A percentile compares a stretch with the other conserved stretches of the same genome.
Evolutionary conservation across 2,888 invertebrate genomes (phyloP).

Genomic region (Cylloceria caligata): DNA sequence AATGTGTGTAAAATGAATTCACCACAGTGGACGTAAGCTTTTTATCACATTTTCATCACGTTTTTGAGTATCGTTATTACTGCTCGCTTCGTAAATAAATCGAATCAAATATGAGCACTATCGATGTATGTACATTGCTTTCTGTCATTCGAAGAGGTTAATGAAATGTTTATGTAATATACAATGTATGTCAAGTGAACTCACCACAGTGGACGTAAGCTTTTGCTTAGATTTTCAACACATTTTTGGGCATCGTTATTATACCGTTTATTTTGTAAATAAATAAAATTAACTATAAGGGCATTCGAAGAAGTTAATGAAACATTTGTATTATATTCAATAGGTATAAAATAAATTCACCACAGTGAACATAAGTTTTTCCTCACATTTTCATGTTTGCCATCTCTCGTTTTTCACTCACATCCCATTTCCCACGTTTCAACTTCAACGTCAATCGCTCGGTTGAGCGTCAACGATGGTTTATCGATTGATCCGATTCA

Average conservation of each 20-base stretch:
- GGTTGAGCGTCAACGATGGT: background rate
- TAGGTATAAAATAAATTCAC: background rate
- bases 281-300: no score
- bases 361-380: background rate
- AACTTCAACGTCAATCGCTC: conserved; percentile 13
- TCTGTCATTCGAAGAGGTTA: background rate
- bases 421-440: conserved; percentile 18
- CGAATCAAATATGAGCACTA: no score
- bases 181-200: background rate
- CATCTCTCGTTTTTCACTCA: background rate
- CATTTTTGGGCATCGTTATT: no score
- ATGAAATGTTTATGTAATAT: background rate
- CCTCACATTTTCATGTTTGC: background rate
- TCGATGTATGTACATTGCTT: background rate
- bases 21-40: background rate
- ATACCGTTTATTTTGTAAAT: no score
- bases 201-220: background rate
- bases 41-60: no score
- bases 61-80: no score
- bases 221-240: no score
- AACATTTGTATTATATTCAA: background rate
- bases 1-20: background rate
- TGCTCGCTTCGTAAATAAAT: no score
- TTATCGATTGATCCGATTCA: conserved; percentile 8
- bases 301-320: background rate